phyloP scores from a whole-genome alignment of 2,113 vertebrate species.

The Neoarius graeffei region DNA sequence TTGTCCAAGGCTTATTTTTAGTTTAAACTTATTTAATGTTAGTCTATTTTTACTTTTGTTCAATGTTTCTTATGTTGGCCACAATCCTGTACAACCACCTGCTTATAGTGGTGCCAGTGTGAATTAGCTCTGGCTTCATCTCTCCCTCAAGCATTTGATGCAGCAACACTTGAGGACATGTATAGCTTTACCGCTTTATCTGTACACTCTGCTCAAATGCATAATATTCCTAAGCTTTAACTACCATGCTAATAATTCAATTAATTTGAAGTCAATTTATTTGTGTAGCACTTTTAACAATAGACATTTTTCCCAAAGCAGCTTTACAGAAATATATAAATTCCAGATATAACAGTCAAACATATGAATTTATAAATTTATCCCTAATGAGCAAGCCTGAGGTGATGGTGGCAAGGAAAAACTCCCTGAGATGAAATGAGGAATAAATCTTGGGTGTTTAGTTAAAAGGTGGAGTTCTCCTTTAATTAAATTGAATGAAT shows the following conservation, averaged over 20 bases:
- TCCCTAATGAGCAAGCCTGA: too few species aligned
- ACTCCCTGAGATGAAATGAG: too few species aligned
- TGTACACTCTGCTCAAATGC: background rate
- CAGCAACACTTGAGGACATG: background rate
- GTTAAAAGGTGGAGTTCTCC: background rate
- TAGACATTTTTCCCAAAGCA: too few species aligned
- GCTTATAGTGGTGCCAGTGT: background rate
- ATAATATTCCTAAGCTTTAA: background rate
- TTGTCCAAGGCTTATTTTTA: background rate
- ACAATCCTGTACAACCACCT: background rate
- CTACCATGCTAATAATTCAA: background rate
- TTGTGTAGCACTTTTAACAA: too few species aligned
- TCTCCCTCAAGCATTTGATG: background rate
- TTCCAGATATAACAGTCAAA: too few species aligned
- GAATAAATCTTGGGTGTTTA: too few species aligned
- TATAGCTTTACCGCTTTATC: background rate
- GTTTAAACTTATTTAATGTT: slow-evolving; percentile 40
- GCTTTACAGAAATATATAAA: too few species aligned
- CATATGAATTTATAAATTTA: too few species aligned
- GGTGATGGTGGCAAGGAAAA: too few species aligned
- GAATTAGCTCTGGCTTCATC: background rate
- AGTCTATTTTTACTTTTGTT: slow-evolving; percentile 41
- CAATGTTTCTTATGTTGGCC: slow-evolving; percentile 50
- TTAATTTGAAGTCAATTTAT: background rate
- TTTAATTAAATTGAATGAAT: background rate